These are phyloP conservation scores for Penaeus chinensis DNA, from an alignment of 1,140 invertebrate genomes.

Conservation along the genomic window DNA sequence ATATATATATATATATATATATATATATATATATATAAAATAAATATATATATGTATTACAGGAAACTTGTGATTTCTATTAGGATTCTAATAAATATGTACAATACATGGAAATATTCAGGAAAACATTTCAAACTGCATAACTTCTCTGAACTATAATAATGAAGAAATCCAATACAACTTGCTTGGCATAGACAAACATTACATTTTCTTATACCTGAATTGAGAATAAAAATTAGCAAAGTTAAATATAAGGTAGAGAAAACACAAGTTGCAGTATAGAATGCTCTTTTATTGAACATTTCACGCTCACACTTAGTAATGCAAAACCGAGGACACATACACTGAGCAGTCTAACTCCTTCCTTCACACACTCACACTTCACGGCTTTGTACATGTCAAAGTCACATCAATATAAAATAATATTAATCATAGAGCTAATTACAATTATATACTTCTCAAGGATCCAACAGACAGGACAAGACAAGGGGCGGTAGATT, in stretches of 20 bases:
- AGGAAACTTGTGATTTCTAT: too few relatives aligned
- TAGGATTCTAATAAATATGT: too few relatives aligned
- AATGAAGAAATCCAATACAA: too few relatives aligned
- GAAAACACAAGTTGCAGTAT: constrained; percentile 39
- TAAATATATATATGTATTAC: too few relatives aligned
- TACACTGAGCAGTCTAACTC: constrained; percentile 61
- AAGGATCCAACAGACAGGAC: constrained; percentile 61
- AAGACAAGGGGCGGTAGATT: constrained; percentile 55
- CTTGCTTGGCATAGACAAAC: too few relatives aligned
- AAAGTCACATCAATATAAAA: constrained; percentile 58
- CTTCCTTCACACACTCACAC: constrained; percentile 60
- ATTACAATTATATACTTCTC: constrained; percentile 59
- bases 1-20: too few relatives aligned
- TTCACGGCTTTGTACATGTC: constrained; percentile 59
- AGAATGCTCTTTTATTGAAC: constrained; percentile 61
- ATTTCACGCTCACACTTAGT: constrained; percentile 58
- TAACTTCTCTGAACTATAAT: too few relatives aligned
- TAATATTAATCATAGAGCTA: constrained; percentile 50
- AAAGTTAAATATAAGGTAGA: background rate
- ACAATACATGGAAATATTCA: too few relatives aligned
- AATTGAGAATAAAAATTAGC: background rate
- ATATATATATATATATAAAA: too few relatives aligned
- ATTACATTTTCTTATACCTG: background rate
- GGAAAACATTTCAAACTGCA: too few relatives aligned
- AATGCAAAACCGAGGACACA: constrained; percentile 61